Percentiles rank a stretch among this genome's conserved stretches.
phyloP scores from a whole-genome alignment of 1,140 invertebrate genomes.

The Campodea augens region DNA sequence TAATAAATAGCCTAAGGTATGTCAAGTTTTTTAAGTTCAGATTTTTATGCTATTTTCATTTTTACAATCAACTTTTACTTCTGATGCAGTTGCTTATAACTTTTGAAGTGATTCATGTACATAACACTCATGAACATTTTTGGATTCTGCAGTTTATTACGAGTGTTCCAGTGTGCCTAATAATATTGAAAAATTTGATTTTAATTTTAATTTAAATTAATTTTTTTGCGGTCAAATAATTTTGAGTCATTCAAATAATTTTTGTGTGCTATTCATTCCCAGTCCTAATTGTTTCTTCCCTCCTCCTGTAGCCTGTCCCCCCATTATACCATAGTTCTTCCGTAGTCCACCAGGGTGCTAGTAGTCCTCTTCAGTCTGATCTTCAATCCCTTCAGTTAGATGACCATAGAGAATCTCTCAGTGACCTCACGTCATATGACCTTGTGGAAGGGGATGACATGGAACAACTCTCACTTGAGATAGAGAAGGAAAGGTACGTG shows the following conservation, averaged over 20 bases:
- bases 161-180: too few relatives aligned
- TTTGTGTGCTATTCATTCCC: slow-evolving; percentile 9
- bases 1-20: too few relatives aligned
- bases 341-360: slow-evolving; percentile 16
- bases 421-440: slow-evolving; percentile 45
- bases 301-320: slow-evolving; percentile 27
- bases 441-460: slow-evolving; percentile 58
- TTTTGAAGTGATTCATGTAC: too few relatives aligned
- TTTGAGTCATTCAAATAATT: too few relatives aligned
- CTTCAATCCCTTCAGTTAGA: slow-evolving; percentile 29
- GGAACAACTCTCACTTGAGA: slow-evolving; percentile 76
- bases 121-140: too few relatives aligned
- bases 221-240: too few relatives aligned
- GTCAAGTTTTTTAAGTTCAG: too few relatives aligned
- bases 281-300: slow-evolving; percentile 8
- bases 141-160: too few relatives aligned
- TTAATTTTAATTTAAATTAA: slow-evolving; percentile 18
- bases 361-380: slow-evolving; percentile 29
- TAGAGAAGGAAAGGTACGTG: slow-evolving; percentile 70
- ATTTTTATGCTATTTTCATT: too few relatives aligned
- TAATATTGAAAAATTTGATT: too few relatives aligned
- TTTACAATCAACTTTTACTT: too few relatives aligned
- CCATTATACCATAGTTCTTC: slow-evolving; percentile 18
- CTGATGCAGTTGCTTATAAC: too few relatives aligned
- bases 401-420: slow-evolving; percentile 27